Conservation (phyloP, 2,797 vertebrate genomes). For the Lophius americanus region DNA sequence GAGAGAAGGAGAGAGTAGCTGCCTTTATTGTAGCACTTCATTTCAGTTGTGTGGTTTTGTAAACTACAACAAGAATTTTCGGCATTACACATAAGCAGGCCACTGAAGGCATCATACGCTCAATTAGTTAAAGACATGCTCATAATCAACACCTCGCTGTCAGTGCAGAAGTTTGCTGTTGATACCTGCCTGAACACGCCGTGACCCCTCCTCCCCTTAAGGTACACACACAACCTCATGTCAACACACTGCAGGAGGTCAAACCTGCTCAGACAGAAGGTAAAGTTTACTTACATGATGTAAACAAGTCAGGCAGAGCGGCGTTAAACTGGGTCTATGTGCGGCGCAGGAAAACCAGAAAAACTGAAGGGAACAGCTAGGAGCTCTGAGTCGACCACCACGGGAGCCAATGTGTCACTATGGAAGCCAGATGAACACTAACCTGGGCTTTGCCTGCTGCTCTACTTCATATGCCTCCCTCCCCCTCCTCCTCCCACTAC, state of each 20-base stretch:
- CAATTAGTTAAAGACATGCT: neutral
- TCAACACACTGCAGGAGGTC: constrained; percentile 23
- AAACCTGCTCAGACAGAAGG: constrained; percentile 22
- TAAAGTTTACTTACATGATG: constrained; percentile 59
- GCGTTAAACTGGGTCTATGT: neutral
- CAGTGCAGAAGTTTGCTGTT: neutral
- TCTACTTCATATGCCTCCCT: constrained; percentile 26
- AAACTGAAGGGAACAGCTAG: constrained; percentile 7
- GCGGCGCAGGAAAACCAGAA: neutral
- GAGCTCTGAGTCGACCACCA: neutral
- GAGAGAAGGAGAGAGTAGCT: constrained; percentile 16
- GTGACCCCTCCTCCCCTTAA: neutral
- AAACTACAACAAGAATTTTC: neutral
- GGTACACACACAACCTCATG: constrained; percentile 10
- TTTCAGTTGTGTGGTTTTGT: neutral
- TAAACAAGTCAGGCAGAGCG: constrained; percentile 1
- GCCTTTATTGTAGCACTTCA: neutral
- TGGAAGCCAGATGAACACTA: constrained; percentile 41
- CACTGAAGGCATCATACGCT: neutral
- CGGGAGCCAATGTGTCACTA: neutral
- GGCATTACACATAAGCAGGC: neutral
- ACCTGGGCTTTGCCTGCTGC: constrained; percentile 54
- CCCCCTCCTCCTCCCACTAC: constrained; percentile 46
- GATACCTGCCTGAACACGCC: constrained; percentile 7
- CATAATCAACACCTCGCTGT: neutral